Evolutionary conservation across 2,888 invertebrate species (phyloP).

Genomic region (Phengaris arion): DNA sequence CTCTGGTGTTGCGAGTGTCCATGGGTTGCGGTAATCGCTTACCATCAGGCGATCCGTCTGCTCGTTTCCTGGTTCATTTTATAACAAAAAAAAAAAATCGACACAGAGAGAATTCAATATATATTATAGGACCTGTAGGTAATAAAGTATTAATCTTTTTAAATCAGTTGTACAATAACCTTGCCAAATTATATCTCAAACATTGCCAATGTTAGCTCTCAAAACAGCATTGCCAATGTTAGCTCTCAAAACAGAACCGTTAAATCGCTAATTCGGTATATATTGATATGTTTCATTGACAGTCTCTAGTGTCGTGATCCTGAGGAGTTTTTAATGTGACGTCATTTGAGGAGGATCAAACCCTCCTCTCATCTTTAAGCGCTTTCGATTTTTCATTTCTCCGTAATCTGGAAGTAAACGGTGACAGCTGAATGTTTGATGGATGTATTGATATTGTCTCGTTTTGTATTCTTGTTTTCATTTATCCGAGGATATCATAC

Average conservation of each 20-base stretch:
- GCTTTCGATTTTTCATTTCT: conserved; percentile 19
- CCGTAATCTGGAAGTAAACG: conserved; percentile 3
- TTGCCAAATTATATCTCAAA: too few relatives aligned
- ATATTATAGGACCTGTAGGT: too few relatives aligned
- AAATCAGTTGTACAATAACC: too few relatives aligned
- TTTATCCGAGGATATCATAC: not conserved
- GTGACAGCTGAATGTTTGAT: conserved; percentile 22
- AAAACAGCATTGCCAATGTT: not conserved
- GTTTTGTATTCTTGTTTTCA: not conserved
- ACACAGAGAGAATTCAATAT: conserved; percentile 34
- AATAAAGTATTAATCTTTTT: too few relatives aligned
- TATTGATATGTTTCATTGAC: not conserved
- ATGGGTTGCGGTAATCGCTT: too few relatives aligned
- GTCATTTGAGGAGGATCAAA: conserved; percentile 22
- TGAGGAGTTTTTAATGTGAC: conserved; percentile 55
- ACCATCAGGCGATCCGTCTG: too few relatives aligned
- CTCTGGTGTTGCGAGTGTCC: too few relatives aligned
- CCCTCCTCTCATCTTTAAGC: not conserved
- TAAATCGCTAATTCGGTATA: not conserved
- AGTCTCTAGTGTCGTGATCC: conserved; percentile 3
- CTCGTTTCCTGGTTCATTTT: too few relatives aligned
- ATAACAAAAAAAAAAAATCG: conserved; percentile 43
- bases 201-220: not conserved
- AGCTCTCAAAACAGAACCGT: not conserved
- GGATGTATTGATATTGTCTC: conserved; percentile 17